Base-by-base conservation (phyloP, 2,888 invertebrate genomes). In the Lasioglossum marginatum region DNA sequence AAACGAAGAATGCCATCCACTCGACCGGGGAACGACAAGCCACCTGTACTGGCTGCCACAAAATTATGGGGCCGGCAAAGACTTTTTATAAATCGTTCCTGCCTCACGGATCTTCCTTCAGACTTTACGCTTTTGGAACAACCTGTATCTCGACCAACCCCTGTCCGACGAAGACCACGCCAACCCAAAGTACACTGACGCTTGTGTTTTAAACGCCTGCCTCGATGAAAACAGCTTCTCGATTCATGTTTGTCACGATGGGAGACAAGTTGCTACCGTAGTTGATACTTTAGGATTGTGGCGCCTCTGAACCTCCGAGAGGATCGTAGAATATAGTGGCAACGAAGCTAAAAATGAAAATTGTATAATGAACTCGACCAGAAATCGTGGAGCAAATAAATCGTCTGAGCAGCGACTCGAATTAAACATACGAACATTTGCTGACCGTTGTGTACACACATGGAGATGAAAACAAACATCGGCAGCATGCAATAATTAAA, bases 1-100 rank as follows among this genome's bases (percentile, higher is more conserved):
- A 83, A 88, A 86, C 84, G 85, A 90, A 90, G 84, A 90, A 90
- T 89, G 81, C 77, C 84, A 86, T 82, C 83, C 78, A 78, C 88
- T 86, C 75, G 81, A 70, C 70, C 71, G 75, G 66, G 63, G 71
- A 81, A 74, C 79, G 81, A 85, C 79, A 40, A 75, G 72, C 37
- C 77, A 34, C 2, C 6, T 16, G 16, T 63, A 63, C 31, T 2
- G 63, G 31, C 5, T 31, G 63, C 0, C 6, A 16, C 63, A 63
- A 31, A 63, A 63, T 16, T 63, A 63, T 63, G 16, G 60, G 16
- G 6, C 48, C 48, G 2, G 5, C 19, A 5, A 6, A 48, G 0
- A 48, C 19, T 48, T 48, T 48, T 48, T 48, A 43, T 14, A 6
- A 23, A 23, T 48, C 48, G 19, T 23, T 2, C 48, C 19, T 19